Evolutionary conservation across 2,797 vertebrate genomes (phyloP).

Genomic region (Carapus acus): DNA sequence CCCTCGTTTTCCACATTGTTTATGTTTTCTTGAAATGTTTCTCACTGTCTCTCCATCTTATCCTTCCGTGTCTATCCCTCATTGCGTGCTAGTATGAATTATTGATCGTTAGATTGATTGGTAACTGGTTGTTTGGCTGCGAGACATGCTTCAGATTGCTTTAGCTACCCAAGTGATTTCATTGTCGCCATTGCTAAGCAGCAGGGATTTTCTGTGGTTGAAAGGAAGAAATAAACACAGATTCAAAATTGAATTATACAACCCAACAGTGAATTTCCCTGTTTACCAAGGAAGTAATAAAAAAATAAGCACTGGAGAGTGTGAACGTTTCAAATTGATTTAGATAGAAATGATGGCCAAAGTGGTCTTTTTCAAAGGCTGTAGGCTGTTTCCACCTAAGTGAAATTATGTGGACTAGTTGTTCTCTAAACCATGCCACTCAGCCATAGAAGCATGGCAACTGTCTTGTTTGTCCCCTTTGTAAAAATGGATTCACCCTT

Average conservation of each 20-base stretch:
- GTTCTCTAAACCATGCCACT: conserved; percentile 8
- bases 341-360: no score
- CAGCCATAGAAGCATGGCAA: conserved; percentile 21
- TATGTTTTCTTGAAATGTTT: no score
- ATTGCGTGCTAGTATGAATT: conserved; percentile 56
- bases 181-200: conserved; percentile 68
- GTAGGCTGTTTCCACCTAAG: no score
- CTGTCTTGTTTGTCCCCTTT: no score
- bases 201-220: conserved; percentile 22
- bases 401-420: not conserved
- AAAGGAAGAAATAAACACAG: conserved; percentile 17
- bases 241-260: not conserved
- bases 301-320: no score
- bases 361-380: no score
- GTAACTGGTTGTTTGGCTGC: conserved; percentile 39
- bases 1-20: conserved; percentile 12
- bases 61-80: conserved; percentile 31
- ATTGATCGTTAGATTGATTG: conserved; percentile 49
- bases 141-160: conserved; percentile 39
- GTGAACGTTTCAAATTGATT: no score
- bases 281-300: no score
- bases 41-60: conserved; percentile 19
- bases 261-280: no score
- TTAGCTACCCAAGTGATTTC: conserved; percentile 32
- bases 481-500: conserved; percentile 32